A percentile compares a stretch with the other conserved stretches of the same genome.
phyloP scores from a whole-genome alignment of 2,888 invertebrate genomes.

The Arctia plantaginis region DNA sequence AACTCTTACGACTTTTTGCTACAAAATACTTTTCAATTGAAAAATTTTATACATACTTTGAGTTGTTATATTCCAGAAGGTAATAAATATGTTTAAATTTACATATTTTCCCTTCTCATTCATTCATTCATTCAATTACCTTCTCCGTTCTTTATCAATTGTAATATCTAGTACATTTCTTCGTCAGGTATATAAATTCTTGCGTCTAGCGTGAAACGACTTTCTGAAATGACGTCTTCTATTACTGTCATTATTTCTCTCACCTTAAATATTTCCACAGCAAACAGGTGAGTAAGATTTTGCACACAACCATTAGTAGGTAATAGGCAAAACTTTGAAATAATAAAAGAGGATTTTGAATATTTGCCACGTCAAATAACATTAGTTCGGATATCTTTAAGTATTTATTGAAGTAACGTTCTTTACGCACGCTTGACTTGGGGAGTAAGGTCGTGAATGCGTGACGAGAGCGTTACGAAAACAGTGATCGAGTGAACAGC shows the following conservation, averaged over 20 bases:
- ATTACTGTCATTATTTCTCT: constrained; percentile 51
- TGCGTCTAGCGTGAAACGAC: constrained; percentile 37
- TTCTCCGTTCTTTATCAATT: constrained; percentile 5
- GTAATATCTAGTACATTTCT: constrained; percentile 13
- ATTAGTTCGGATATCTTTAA: too few species aligned
- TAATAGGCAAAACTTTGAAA: not conserved
- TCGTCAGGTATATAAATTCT: constrained; percentile 13
- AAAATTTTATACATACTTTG: not conserved
- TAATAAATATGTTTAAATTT: not conserved
- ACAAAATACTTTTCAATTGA: not conserved
- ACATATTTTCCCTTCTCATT: not conserved
- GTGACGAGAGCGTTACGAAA: too few species aligned
- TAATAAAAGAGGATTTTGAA: not conserved
- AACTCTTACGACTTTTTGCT: not conserved
- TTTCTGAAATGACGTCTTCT: constrained; percentile 54
- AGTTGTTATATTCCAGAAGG: not conserved
- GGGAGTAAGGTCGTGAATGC: too few species aligned
- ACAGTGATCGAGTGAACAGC: too few species aligned
- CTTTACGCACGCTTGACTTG: too few species aligned
- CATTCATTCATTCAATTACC: constrained; percentile 9
- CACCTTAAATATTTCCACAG: constrained; percentile 26
- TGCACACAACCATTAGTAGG: not conserved
- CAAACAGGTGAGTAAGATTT: not conserved
- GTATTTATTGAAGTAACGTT: too few species aligned
- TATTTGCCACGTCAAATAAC: not conserved